Percentiles rank a stretch among this genome's conserved stretches.
phyloP scores from a whole-genome alignment of 2,113 vertebrate genomes.

The Tauraco erythrolophus region DNA sequence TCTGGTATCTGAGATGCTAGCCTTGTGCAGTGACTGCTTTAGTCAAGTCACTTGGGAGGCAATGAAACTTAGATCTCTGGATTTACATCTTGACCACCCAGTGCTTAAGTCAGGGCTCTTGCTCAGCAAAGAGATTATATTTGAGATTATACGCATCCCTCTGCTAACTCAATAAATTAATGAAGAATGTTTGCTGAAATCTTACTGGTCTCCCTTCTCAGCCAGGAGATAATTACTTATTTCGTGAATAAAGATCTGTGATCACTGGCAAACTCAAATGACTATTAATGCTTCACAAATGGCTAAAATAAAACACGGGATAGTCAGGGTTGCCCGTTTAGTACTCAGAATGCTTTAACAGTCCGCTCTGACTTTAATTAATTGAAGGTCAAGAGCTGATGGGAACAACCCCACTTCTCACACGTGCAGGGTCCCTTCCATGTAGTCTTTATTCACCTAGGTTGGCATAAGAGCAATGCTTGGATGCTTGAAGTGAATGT shows the following conservation, averaged over 20 bases:
- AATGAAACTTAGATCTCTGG: not conserved
- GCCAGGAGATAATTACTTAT: not conserved
- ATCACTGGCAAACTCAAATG: not conserved
- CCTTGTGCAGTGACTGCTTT: not conserved
- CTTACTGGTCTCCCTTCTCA: not conserved
- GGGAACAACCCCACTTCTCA: not conserved
- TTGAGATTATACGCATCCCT: not conserved
- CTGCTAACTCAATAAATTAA: not conserved
- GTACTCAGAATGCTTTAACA: not conserved
- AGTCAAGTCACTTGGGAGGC: not conserved
- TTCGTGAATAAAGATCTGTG: not conserved
- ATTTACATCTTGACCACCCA: not conserved
- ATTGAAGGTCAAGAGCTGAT: not conserved
- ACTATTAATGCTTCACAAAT: not conserved
- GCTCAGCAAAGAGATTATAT: not conserved
- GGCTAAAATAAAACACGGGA: not conserved
- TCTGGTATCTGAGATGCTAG: not conserved
- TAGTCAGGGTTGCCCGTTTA: not conserved
- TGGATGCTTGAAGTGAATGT: not conserved
- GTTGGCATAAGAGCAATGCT: not conserved
- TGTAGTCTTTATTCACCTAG: fast-evolving
- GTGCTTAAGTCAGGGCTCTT: not conserved
- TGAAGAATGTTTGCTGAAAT: not conserved
- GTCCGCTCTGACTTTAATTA: not conserved
- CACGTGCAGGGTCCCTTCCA: fast-evolving